phyloP scores from a whole-genome alignment of 2,888 invertebrate species.

The Standfussiana lucernea region DNA sequence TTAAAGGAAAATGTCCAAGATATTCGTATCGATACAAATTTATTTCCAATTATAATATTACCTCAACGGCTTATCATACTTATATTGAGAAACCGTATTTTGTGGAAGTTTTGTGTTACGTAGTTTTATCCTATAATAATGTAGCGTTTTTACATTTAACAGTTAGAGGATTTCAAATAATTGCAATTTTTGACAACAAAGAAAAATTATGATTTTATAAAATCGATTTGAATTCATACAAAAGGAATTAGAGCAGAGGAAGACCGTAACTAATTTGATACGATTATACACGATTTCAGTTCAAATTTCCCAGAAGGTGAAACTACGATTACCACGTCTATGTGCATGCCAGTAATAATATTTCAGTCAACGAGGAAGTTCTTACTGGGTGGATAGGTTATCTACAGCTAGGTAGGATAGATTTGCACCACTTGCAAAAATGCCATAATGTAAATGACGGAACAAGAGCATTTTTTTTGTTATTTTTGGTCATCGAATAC shows the following conservation, averaged over 20 bases:
- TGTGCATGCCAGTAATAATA: not conserved
- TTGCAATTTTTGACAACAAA: conserved; percentile 38
- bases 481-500: not conserved
- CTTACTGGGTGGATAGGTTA: not conserved
- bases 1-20: conserved; percentile 79
- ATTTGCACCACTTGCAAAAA: not conserved
- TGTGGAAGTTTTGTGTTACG: conserved; percentile 62
- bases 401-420: not conserved
- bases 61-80: conserved; percentile 75
- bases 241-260: conserved; percentile 26
- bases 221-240: conserved; percentile 41
- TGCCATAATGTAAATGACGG: not conserved
- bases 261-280: conserved; percentile 29
- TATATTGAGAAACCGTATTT: conserved; percentile 61
- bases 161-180: conserved; percentile 27
- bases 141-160: conserved; percentile 24
- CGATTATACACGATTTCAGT: conserved; percentile 29
- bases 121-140: conserved; percentile 51
- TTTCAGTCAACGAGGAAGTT: conserved; percentile 2
- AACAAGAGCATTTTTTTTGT: not conserved
- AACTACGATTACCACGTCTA: not conserved
- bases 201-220: conserved; percentile 31
- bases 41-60: conserved; percentile 86
- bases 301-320: conserved; percentile 1
- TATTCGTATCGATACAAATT: conserved; percentile 85